Evolutionary conservation across 2,888 invertebrate genomes (phyloP).

Genomic region (Drosophila tanythrix): DNA sequence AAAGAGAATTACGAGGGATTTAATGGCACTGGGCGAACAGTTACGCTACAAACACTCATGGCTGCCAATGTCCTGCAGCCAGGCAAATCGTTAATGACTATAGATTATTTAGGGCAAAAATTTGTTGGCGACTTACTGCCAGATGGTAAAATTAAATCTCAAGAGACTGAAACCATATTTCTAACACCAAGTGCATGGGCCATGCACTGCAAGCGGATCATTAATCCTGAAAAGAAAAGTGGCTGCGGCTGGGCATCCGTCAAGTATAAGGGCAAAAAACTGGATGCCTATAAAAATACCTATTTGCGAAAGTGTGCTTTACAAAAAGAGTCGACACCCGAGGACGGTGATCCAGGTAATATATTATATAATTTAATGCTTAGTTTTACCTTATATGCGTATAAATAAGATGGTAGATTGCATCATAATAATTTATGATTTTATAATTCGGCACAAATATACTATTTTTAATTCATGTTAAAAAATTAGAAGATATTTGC

Average conservation of each 20-base stretch:
- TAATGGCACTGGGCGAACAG: conserved; percentile 87
- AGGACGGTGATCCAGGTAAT: conserved; percentile 78
- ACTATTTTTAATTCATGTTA: too few relatives aligned
- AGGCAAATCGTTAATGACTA: conserved; percentile 93
- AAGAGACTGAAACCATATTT: conserved; percentile 94
- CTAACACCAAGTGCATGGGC: conserved; percentile 97
- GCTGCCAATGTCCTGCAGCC: conserved; percentile 93
- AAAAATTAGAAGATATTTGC: too few relatives aligned
- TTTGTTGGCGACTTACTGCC: conserved; percentile 94
- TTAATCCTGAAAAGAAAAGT: conserved; percentile 95
- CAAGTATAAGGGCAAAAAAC: conserved; percentile 93
- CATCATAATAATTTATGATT: too few relatives aligned
- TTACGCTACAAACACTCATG: conserved; percentile 94
- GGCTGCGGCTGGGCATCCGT: conserved; percentile 98
- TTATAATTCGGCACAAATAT: too few relatives aligned
- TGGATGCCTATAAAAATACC: conserved; percentile 94
- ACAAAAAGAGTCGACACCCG: conserved; percentile 86
- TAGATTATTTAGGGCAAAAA: conserved; percentile 96
- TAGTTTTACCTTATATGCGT: not conserved
- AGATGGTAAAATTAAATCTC: conserved; percentile 95
- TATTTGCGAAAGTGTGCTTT: conserved; percentile 91
- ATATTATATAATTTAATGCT: not conserved
- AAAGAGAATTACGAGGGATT: conserved; percentile 84
- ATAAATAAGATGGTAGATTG: too few relatives aligned
- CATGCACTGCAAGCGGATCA: conserved; percentile 94